These are phyloP conservation scores for Trissolcus japonicus DNA, from an alignment of 2,888 invertebrate genomes.

Conservation along the genomic window DNA sequence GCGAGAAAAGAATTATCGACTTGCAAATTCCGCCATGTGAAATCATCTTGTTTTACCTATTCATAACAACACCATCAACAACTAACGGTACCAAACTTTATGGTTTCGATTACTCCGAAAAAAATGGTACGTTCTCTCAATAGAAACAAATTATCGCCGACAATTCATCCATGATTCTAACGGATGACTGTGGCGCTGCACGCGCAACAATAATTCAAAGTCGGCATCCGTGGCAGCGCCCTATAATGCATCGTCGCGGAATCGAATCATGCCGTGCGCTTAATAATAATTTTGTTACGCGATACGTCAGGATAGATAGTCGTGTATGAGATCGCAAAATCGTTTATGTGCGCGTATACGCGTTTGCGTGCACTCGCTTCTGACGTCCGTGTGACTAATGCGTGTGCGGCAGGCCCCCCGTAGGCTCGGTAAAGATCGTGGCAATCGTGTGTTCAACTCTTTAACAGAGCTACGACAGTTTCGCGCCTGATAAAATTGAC, in stretches of 20 bases:
- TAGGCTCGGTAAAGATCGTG: slow-evolving; percentile 33
- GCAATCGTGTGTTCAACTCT: slow-evolving; percentile 25
- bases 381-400: slow-evolving; percentile 51
- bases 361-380: slow-evolving; percentile 33
- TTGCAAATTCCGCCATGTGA: neutral
- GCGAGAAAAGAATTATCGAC: neutral
- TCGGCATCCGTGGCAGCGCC: slow-evolving; percentile 37
- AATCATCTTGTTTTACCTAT: neutral
- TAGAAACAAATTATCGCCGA: slow-evolving; percentile 40
- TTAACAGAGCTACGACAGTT: slow-evolving; percentile 52
- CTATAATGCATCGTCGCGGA: slow-evolving; percentile 37
- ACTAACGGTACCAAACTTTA: slow-evolving; percentile 12
- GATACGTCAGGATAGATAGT: slow-evolving; percentile 50
- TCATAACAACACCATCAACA: slow-evolving; percentile 11
- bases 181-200: slow-evolving; percentile 32
- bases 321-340: slow-evolving; percentile 41
- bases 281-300: slow-evolving; percentile 53
- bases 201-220: slow-evolving; percentile 38
- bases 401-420: slow-evolving; percentile 43
- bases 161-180: slow-evolving; percentile 21
- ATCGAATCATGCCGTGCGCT: slow-evolving; percentile 42
- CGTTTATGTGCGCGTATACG: slow-evolving; percentile 11
- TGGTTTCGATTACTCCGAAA: slow-evolving; percentile 11
- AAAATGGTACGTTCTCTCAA: slow-evolving; percentile 9
- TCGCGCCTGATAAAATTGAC: slow-evolving; percentile 65